These are phyloP conservation scores for Coptodon bakossiorum DNA, from an alignment of 2,113 vertebrate genomes.

Conservation along the genomic window DNA sequence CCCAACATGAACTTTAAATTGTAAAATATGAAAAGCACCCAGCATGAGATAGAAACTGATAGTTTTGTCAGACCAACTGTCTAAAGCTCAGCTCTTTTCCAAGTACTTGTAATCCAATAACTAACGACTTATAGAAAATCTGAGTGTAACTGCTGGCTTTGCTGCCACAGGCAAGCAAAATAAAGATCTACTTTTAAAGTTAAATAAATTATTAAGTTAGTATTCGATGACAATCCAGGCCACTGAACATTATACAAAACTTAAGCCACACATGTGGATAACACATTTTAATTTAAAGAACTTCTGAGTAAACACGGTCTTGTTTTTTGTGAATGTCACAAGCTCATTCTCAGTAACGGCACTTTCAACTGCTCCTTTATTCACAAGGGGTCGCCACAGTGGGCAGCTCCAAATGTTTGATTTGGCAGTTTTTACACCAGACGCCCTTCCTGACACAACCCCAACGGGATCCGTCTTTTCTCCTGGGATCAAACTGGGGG, in stretches of 20 bases:
- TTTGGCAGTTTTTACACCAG: neutral
- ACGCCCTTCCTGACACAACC: neutral
- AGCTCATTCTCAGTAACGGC: neutral
- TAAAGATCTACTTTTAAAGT: neutral
- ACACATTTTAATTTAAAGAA: neutral
- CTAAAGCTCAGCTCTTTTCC: neutral
- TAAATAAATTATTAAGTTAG: neutral
- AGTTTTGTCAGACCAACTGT: neutral
- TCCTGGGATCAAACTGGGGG: neutral
- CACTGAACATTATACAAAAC: neutral
- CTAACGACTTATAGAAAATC: neutral
- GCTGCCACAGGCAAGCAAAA: neutral
- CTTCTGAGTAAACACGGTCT: neutral
- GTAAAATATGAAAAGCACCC: neutral
- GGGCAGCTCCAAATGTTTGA: neutral
- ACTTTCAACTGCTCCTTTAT: neutral
- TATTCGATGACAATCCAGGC: neutral
- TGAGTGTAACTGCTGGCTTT: neutral
- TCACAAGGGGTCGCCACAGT: neutral
- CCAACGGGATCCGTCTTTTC: fast-evolving
- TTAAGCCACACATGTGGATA: neutral
- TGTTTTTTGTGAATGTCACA: neutral
- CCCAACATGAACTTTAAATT: neutral
- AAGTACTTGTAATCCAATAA: neutral
- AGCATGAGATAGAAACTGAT: neutral